These are phyloP conservation scores for Anthophora plumipes DNA, from an alignment of 2,888 invertebrate genomes.

Conservation along the genomic window DNA sequence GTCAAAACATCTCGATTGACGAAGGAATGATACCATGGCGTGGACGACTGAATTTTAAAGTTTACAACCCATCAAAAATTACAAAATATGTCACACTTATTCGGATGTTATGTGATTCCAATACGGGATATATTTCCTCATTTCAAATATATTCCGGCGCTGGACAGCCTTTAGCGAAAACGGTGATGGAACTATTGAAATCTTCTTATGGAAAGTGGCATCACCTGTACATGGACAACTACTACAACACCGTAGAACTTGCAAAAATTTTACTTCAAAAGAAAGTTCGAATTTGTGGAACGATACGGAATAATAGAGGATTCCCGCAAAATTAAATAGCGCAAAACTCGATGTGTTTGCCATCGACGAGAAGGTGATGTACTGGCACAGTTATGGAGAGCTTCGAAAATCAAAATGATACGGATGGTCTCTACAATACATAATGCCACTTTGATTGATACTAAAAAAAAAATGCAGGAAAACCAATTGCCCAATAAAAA, in stretches of 20 bases:
- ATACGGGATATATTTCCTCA: conserved; percentile 41
- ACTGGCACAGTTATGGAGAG: conserved; percentile 36
- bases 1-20: conserved; percentile 27
- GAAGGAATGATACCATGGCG: conserved; percentile 49
- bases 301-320: conserved; percentile 39
- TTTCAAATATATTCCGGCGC: conserved; percentile 24
- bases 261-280: conserved; percentile 25
- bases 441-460: conserved; percentile 37
- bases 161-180: neutral
- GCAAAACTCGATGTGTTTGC: conserved; percentile 34
- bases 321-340: conserved; percentile 24
- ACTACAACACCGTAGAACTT: conserved; percentile 36
- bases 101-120: conserved; percentile 18
- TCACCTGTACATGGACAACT: conserved; percentile 40
- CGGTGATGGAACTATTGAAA: neutral
- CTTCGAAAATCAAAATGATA: conserved; percentile 38
- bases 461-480: conserved; percentile 36
- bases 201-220: conserved; percentile 36
- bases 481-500: conserved; percentile 39
- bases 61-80: conserved; percentile 33
- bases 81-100: conserved; percentile 40
- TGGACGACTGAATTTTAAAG: conserved; percentile 37
- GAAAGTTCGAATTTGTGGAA: conserved; percentile 54
- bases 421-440: conserved; percentile 40
- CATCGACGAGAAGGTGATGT: conserved; percentile 33